Evolutionary conservation across 2,797 vertebrate genomes (phyloP), one percentile per base, ranked within the genome.

Genomic region (Lutjanus campechanus): DNA sequence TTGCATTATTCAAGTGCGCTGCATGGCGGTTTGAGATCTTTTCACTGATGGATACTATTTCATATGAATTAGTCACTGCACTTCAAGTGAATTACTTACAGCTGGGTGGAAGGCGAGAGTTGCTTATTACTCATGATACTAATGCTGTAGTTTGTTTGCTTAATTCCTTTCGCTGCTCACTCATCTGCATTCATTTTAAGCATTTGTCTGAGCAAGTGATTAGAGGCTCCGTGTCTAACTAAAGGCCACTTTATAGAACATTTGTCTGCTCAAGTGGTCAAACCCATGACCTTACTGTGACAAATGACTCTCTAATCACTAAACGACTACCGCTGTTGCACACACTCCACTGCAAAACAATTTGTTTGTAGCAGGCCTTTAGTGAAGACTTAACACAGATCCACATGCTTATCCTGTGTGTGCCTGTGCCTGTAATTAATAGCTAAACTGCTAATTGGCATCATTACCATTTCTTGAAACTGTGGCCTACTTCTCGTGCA

Each of bases 1-100:
- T 36, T 74, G 47, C 76, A 82, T 87, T 82, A 79, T 84, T 85
- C 41, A 81, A 82, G 77, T 83, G 70, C 11, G n/a, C 75, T 83
- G 81, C 73, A 11, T 73, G 56, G 22, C n/a, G 22, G 66, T 65
- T 68, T 49, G 63, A 70, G 75, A 85, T 85, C 79, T 54, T 61
- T 65, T 73, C 71, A 55, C 11, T 73, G 85, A 90, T 85, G 83
- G 71, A 70, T 86, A 81, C 71, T 65, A 29, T 83, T 85, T 77
- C 81, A 69, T 56, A 77, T 85, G 77, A 89, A 87, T 90, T 85
- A 90, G 81, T 90, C 76, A 68, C 71, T 25, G 65, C 81, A 77
- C 84, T 92, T 73, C 51, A 89, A 81, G 55, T 77, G 76, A 90
- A 90, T 88, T 79, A 83, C 88, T 85, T 83, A 70, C 81, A 86